Base-by-base conservation (phyloP, 2,797 vertebrate genomes). In the Takifugu rubripes region DNA sequence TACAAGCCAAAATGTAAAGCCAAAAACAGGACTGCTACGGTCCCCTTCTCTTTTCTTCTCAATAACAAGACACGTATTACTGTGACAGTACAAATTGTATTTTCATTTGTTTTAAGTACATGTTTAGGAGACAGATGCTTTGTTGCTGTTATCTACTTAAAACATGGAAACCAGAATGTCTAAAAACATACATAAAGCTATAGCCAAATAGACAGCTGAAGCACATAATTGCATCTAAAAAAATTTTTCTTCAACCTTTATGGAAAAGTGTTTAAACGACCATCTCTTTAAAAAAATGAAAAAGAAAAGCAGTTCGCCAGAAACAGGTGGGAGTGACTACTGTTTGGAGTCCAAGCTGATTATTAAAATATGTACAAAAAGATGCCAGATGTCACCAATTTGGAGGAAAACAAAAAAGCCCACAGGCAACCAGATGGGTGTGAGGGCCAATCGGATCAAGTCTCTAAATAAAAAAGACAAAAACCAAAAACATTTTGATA, bases 1-100 rank as follows among this genome's bases (percentile, higher is more conserved):
- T 97, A 99, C 96, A 98, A 96, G 94, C 95, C 94, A 97, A 94
- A 95, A 94, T 92, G 92, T 93, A 91, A 94, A 95, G 93, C 93
- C 93, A 94, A 94, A 89, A 83, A 92, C 90, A 90, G 93, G 91
- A 95, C 89, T 83, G 81, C 55, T 50, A 69, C 16, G 56, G 82
- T 80, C 82, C 77, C 68, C 88, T 63, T 57, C 69, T 73, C 55
- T 84, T 87, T 88, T 67, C 58, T 68, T 72, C 54, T 79, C 80
- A 79, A 85, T 91, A 93, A 95, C 91, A 94, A 95, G 90, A 95
- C 90, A 92, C 76, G 89, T 92, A 93, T 91, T 88, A 87, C 78
- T 90, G 90, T 92, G 93, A 97, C 94, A 96, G 77, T 94, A 98
- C 95, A 98, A 93, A 94, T 92, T 89, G 90, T 92, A 90, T 88